Evolutionary conservation across 2,888 invertebrate genomes (phyloP), one percentile per base, ranked within the genome.

Genomic region (Seladonia tumulorum): DNA sequence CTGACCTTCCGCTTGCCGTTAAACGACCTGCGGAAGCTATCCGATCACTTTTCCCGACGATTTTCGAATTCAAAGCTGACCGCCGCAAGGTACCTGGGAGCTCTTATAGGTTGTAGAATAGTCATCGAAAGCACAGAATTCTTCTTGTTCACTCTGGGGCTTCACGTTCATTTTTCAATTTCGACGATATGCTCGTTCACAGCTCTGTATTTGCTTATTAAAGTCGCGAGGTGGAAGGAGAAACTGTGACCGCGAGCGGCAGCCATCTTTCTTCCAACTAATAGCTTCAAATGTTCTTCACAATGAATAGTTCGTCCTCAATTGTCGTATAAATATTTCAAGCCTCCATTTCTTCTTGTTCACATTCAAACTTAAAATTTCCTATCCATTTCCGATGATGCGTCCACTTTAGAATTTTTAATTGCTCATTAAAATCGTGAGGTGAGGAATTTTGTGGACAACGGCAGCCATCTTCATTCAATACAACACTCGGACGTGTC

Each of bases 1-100:
- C 45, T 47, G 16, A 57, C 22, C 74, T 39, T 68, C 66, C 45
- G 35, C 18, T 18, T 35, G 82, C 77, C 80, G 78, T 86, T 84
- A 86, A 80, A 4, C 47, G 57, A 66, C 45, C 53, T 7, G 39
- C 68, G 29, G 29, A 66, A 35, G 35, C 35, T 8, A 18, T 18
- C 7, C 18, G 10, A 35, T 66, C 18, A 66, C 18, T 66, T 66
- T 22, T 35, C 29, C 18, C 66, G 35, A 8, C 18, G 18, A 4
- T 66, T 22, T 35, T 66, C 8, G 7, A 10, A 18, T 1, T 12
- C 3, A 18, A 35, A 18, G 8, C 8, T 10, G 18, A 35, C 18
- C 70, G 70, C 12, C 1, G 4, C 22, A 12, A 39, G 5, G 25
- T 22, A n/a, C 53, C 10, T 10, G 53, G 53, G n/a, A 53, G 53